Evolutionary conservation across 2,113 vertebrate species (phyloP).

Genomic region (Harpagus bidentatus): DNA sequence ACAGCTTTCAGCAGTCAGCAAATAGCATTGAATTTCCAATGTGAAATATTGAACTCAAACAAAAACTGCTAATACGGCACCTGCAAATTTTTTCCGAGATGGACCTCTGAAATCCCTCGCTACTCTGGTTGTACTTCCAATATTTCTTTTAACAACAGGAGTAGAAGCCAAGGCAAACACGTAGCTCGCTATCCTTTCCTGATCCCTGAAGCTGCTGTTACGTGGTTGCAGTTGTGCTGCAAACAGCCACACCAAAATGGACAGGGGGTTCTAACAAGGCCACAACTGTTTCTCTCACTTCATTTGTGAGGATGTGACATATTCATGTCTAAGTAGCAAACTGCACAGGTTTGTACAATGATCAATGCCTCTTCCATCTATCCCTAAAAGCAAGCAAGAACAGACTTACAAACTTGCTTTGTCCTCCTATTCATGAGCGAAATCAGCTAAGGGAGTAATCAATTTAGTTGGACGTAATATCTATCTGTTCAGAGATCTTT

Average conservation of each 20-base stretch:
- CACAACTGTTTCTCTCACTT: neutral
- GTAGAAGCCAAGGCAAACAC: neutral
- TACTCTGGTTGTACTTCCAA: neutral
- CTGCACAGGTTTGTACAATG: neutral
- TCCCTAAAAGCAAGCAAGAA: neutral
- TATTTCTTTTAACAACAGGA: neutral
- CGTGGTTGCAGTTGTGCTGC: neutral
- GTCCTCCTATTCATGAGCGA: neutral
- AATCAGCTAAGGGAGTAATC: neutral
- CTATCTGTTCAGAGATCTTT: neutral
- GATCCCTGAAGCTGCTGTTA: neutral
- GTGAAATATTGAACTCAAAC: neutral
- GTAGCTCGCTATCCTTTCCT: neutral
- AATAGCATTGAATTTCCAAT: neutral
- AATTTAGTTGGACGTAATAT: neutral
- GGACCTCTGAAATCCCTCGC: neutral
- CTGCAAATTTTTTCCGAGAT: neutral
- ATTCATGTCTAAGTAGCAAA: neutral
- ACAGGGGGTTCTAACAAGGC: neutral
- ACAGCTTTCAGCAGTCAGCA: neutral
- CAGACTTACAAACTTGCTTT: neutral
- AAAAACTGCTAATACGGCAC: neutral
- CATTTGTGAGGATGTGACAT: neutral
- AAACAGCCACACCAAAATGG: neutral
- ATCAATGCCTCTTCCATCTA: neutral